Base-by-base conservation (phyloP, 2,888 invertebrate genomes). In the Nowickia ferox region DNA sequence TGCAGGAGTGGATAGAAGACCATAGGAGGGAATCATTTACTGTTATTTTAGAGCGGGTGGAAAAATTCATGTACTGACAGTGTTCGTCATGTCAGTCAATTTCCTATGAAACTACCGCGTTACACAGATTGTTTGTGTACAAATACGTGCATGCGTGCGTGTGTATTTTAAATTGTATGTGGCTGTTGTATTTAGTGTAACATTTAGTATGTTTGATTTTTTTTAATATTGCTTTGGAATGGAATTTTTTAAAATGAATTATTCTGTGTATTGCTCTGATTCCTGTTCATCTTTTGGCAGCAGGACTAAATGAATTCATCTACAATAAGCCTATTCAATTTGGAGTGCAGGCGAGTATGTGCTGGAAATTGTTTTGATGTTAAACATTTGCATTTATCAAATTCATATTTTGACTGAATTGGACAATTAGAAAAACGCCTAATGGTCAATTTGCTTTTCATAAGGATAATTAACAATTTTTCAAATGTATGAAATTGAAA, bases 171-270 rank as follows among this genome's bases (percentile, higher is more conserved):
- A 9, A 9, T 22, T 38, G 6, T 0, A 4, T 38, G 19, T 22
- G 9, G 53, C 30, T 46, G 38, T 5, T 44, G 66, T 48, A 51
- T 46, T 65, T 48, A 57, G 66, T 77, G 44, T 19, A 51, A 59
- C 51, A 51, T 69, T 78, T 84, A 84, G 85, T 63, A 81, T 83
- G 74, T 75, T 87, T 69, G 89, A 89, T 88, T 90, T 90, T 89
- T 89, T 89, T 89, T 89, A 89, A 90, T 89, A 90, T 89, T 87
- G 88, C 87, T 86, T 87, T 88, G 88, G 89, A 89, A 89, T 90
- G 90, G 90, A 90, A 90, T 90, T 88, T 88, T 55, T 74, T 65
- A 59, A 82, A 78, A 85, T 69, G 65, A 85, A 59, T 80, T 82
- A 79, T 30, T 30, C 84, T 87, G 82, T 87, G 72, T 59, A 76